Base-by-base conservation (phyloP, 2,113 vertebrate genomes). In the Protobothrops flavoviridis region DNA sequence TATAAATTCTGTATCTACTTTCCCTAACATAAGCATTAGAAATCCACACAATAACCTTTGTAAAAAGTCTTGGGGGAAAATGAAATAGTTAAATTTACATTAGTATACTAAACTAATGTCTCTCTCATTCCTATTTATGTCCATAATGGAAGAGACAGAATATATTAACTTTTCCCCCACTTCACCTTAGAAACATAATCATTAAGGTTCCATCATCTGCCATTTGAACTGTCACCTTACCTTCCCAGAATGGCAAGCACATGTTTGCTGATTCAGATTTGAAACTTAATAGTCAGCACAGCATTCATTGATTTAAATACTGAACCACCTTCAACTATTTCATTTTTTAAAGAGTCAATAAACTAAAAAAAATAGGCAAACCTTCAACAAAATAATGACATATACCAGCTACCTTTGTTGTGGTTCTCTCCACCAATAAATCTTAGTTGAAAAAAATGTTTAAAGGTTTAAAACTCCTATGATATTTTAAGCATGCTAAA, bases 321-420 rank as follows among this genome's bases (percentile, higher is more conserved):
- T 91, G 93, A 90, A 93, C 64, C 91, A 90, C 90, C 95, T 87
- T 92, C 90, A 97, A 94, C 95, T 96, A 95, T 96, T 97, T 97
- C 93, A 92, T 94, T 90, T 91, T 94, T 90, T 90, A 57, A 95
- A 96, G 90, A 55, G 91, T 92, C 92, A 92, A 92, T 94, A 95
- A 96, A 57, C 29, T 88, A 92, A n/a, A 85, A 93, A n/a, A 93
- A 89, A 94, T 95, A 96, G 48, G 89, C 33, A 45, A 93, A 95
- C 88, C 48, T 4, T 91, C 90, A 95, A 92, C 2, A 94, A 94
- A 95, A 64, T 85, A 90, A 26, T 93, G 96, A 96, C 94, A 95
- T 96, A 93, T 92, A 87, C 53, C 88, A 93, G 88, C 91, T 89
- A 95, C 93, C 2, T 96, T 96, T 96, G 23, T 61, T 95, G 61